A percentile compares a stretch with the other conserved stretches of the same genome.
Evolutionary conservation across 2,113 vertebrate species (phyloP).

Genomic region (Atrichornis clamosus): DNA sequence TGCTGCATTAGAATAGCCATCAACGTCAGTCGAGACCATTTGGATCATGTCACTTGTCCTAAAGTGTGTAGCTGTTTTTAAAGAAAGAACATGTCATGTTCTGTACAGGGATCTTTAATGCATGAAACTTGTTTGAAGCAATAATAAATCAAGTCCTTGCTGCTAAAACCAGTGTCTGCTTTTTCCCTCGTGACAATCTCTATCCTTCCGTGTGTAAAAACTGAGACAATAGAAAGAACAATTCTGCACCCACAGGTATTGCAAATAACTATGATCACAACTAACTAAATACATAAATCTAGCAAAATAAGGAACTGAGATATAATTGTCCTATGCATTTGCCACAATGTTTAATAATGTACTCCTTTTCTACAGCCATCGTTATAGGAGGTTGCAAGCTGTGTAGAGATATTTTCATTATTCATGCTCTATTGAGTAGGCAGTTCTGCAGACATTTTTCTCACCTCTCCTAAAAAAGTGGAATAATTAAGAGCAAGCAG

Average conservation of each 20-base stretch:
- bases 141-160: constrained; percentile 70
- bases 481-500: constrained; percentile 53
- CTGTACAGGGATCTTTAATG: constrained; percentile 68
- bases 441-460: constrained; percentile 51
- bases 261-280: constrained; percentile 22
- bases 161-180: constrained; percentile 61
- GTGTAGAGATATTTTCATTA: constrained; percentile 44
- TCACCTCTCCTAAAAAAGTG: constrained; percentile 34
- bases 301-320: constrained; percentile 6
- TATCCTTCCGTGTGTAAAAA: neutral
- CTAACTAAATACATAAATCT: constrained; percentile 36
- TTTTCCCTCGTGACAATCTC: constrained; percentile 36
- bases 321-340: constrained; percentile 24
- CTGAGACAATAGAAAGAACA: constrained; percentile 12
- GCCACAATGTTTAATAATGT: constrained; percentile 12
- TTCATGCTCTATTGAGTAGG: constrained; percentile 49
- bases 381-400: neutral
- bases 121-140: constrained; percentile 72
- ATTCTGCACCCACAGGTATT: neutral
- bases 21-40: constrained; percentile 62
- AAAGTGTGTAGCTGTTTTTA: constrained; percentile 64
- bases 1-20: constrained; percentile 67
- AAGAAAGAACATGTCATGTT: constrained; percentile 69
- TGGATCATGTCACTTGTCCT: constrained; percentile 71
- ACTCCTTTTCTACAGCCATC: neutral